A percentile compares a stretch with the other conserved stretches of the same genome.
Conservation (phyloP, 2,797 vertebrate species). For the Eulemur mongoz region DNA sequence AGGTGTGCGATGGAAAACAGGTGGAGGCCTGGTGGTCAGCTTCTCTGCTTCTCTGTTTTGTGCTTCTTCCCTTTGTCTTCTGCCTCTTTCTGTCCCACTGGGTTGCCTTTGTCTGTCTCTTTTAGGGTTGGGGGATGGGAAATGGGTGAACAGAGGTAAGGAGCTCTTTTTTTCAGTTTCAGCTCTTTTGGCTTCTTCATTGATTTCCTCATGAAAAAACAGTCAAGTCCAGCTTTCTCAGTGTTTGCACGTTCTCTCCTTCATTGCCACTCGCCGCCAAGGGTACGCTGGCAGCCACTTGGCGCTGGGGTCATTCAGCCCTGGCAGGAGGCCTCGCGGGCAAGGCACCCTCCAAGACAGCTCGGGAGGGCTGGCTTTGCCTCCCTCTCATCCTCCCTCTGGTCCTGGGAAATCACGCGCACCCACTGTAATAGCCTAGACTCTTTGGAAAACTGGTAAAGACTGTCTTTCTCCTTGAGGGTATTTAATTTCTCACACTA, state of each 20-base stretch:
- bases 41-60: neutral
- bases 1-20: neutral
- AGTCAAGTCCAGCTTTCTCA: neutral
- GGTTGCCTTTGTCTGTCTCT: neutral
- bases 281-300: neutral
- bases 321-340: neutral
- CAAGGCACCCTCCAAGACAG: neutral
- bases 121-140: neutral
- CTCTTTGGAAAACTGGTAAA: conserved; percentile 80
- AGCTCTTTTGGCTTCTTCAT: neutral
- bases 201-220: neutral
- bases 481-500: conserved; percentile 77
- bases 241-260: neutral
- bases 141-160: neutral
- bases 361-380: neutral
- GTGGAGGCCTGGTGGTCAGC: neutral
- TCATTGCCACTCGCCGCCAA: neutral
- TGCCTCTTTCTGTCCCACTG: neutral
- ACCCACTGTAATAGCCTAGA: conserved; percentile 20
- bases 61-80: neutral
- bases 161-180: neutral
- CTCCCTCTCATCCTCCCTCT: neutral
- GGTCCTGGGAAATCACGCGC: neutral
- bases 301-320: neutral
- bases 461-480: conserved; percentile 68